phyloP scores from a whole-genome alignment of 2,888 invertebrate genomes.

The Hydriomena furcata region DNA sequence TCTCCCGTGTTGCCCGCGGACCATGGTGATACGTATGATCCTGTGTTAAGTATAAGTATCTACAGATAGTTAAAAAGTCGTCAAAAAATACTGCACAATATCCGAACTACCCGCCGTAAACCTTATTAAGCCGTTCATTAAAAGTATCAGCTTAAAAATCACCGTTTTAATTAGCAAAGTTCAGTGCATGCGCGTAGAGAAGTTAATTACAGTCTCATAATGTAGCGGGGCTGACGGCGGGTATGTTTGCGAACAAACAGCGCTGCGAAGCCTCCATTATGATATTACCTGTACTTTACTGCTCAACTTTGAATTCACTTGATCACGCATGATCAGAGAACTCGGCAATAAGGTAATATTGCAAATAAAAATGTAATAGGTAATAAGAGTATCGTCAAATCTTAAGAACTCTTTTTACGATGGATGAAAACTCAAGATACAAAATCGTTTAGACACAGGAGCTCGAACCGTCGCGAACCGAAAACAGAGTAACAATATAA shows the following conservation, averaged over 20 bases:
- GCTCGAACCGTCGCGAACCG: too few relatives aligned
- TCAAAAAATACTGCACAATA: neutral
- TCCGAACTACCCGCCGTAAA: neutral
- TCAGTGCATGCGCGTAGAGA: slow-evolving; percentile 17
- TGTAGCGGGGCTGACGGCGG: slow-evolving; percentile 23
- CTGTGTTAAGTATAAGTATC: too few relatives aligned
- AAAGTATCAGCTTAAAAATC: slow-evolving; percentile 12
- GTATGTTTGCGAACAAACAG: slow-evolving; percentile 39
- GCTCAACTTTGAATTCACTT: slow-evolving; percentile 10
- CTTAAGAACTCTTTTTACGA: too few relatives aligned
- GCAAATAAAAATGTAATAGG: too few relatives aligned
- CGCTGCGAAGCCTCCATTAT: slow-evolving; percentile 27
- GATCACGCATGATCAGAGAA: neutral
- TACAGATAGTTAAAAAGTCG: too few relatives aligned
- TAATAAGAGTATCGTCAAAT: too few relatives aligned
- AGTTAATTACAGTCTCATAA: slow-evolving; percentile 40
- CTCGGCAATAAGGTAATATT: too few relatives aligned
- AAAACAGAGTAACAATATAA: too few relatives aligned
- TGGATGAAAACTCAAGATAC: too few relatives aligned
- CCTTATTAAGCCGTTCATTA: neutral
- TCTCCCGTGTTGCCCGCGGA: too few relatives aligned
- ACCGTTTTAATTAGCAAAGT: slow-evolving; percentile 18
- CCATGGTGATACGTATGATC: too few relatives aligned
- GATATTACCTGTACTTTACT: slow-evolving; percentile 29
- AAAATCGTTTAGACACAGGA: too few relatives aligned